A percentile compares a stretch with the other conserved stretches of the same genome.
These are phyloP conservation scores for Ectemnius continuus DNA, from an alignment of 2,888 invertebrate genomes.

Conservation along the genomic window DNA sequence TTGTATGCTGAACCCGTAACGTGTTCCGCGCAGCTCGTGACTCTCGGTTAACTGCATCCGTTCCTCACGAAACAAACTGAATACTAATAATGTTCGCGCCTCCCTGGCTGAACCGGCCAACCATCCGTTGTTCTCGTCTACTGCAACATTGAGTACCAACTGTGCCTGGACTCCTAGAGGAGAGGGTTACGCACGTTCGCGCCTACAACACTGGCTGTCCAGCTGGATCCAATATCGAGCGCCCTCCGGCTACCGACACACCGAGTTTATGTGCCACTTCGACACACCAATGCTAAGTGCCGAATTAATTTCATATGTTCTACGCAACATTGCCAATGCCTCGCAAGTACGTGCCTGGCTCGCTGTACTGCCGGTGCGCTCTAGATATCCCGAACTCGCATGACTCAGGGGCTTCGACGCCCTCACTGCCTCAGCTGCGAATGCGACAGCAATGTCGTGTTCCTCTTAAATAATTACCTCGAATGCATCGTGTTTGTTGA, in stretches of 20 bases:
- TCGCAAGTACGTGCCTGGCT: constrained; percentile 36
- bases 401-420: neutral
- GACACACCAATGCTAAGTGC: constrained; percentile 45
- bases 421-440: neutral
- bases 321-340: constrained; percentile 46
- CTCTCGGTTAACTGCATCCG: constrained; percentile 71
- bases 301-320: constrained; percentile 54
- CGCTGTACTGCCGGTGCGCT: neutral
- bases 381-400: neutral
- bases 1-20: constrained; percentile 47
- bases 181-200: constrained; percentile 14
- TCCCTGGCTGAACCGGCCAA: constrained; percentile 31
- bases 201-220: constrained; percentile 29
- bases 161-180: constrained; percentile 35
- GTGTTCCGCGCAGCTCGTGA: constrained; percentile 58
- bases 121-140: constrained; percentile 33
- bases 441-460: neutral
- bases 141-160: constrained; percentile 61
- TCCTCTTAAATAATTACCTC: neutral
- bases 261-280: constrained; percentile 7
- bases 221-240: constrained; percentile 53
- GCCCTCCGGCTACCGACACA: constrained; percentile 34
- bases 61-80: constrained; percentile 71
- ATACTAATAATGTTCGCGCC: constrained; percentile 70
- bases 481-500: neutral